Conservation (phyloP, 1,140 invertebrate genomes). For the Helicoverpa armigera region DNA sequence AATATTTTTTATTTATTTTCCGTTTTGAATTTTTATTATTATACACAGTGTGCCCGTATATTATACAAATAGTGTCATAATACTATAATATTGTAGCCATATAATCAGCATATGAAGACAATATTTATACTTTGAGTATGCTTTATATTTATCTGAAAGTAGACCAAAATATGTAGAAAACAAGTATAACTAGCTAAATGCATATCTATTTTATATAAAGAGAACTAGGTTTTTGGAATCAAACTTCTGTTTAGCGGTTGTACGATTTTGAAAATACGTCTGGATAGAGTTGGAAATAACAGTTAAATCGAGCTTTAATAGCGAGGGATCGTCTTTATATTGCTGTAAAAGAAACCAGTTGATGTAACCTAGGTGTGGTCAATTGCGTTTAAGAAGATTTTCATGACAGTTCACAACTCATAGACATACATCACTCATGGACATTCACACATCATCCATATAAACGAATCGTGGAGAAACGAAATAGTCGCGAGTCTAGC, state of each 20-base stretch:
- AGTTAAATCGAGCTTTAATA: conserved; percentile 31
- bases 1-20: conserved; percentile 62
- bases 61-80: conserved; percentile 72
- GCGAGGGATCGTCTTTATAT: conserved; percentile 24
- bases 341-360: conserved; percentile 30
- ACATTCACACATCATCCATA: conserved; percentile 41
- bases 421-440: conserved; percentile 48
- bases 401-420: conserved; percentile 44
- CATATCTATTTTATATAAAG: conserved; percentile 57
- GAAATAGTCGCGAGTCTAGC: conserved; percentile 46
- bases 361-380: conserved; percentile 44
- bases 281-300: conserved; percentile 16
- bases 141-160: conserved; percentile 80
- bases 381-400: conserved; percentile 18
- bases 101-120: conserved; percentile 76
- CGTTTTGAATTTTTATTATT: conserved; percentile 54
- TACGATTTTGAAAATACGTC: conserved; percentile 35
- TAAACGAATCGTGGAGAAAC: not conserved
- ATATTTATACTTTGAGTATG: conserved; percentile 79
- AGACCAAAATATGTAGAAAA: conserved; percentile 74
- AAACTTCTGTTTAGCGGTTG: conserved; percentile 36
- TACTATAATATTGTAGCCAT: conserved; percentile 78
- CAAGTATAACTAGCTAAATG: conserved; percentile 70
- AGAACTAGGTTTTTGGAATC: conserved; percentile 43
- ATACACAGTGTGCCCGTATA: conserved; percentile 82